Base-by-base conservation (phyloP, 2,797 vertebrate species). In the Loris lydekkerianus region DNA sequence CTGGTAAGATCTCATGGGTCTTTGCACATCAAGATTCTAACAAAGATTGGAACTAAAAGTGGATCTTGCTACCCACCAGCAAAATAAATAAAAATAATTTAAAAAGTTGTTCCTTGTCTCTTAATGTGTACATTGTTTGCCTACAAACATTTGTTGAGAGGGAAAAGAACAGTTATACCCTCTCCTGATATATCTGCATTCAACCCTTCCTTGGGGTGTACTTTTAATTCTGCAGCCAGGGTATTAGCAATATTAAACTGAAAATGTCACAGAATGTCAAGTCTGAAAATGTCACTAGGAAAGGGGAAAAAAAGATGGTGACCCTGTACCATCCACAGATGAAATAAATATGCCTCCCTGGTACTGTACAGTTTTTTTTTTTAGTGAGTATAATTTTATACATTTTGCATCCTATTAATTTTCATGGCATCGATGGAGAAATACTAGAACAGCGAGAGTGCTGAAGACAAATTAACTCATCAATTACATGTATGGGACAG, bases 261-360 rank as follows among this genome's bases (percentile, higher is more conserved):
- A 99, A 99, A 99, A 99, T 99, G 98, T 99, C 99, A 99, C 98
- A 99, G 98, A 99, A 99, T 99, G 98, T 99, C 98, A 99, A 98
- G 97, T 97, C 89, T 98, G 98, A 98, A 99, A 99, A 99, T 99
- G 98, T 99, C 98, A 99, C 73, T 88, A 56, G 95, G 29, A 67
- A 97, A 93, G 96, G 20, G 70, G 88, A 97, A 97, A 97, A 98
- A 98, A 98, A 89, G 49, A 96, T 97, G 91, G 93, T 98, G 98
- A 99, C 98, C 97, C 98, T 72, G 97, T 97, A 98, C 94, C 97
- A 98, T 98, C 98, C 95, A 97, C 97, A 99, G 98, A 99, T 98
- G 96, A 99, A 99, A 99, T 99, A 99, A 99, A 98, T 98, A 98
- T 96, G 91, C 97, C 98, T 99, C 97, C 96, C 90, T 98, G 96